These are phyloP conservation scores for Trypoxylus dichotomus DNA, from an alignment of 1,140 invertebrate species.

Conservation along the genomic window DNA sequence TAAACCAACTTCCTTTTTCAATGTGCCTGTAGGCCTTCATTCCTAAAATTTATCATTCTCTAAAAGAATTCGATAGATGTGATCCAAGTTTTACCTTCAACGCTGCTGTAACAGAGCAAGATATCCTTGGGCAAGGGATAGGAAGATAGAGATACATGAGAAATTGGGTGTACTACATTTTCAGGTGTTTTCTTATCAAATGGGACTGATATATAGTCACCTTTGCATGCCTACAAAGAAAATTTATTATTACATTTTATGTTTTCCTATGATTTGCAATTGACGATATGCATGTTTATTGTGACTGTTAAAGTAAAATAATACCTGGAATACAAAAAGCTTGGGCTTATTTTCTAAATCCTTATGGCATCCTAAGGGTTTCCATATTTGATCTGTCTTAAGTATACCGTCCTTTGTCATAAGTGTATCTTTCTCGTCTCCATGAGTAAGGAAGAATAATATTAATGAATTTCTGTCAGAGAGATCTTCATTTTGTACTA, in stretches of 20 bases:
- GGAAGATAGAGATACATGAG: not conserved
- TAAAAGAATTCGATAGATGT: not conserved
- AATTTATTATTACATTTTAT: no score
- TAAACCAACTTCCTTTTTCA: slow-evolving; percentile 46
- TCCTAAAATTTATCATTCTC: slow-evolving; percentile 35
- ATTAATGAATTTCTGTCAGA: not conserved
- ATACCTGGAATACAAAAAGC: not conserved
- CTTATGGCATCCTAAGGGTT: not conserved
- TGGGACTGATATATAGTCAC: not conserved
- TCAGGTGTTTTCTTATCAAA: not conserved
- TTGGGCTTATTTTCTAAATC: not conserved
- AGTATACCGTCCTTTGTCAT: not conserved
- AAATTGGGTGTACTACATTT: not conserved
- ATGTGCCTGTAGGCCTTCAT: slow-evolving; percentile 40
- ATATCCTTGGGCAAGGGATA: slow-evolving; percentile 41
- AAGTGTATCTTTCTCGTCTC: not conserved
- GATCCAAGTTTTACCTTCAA: slow-evolving; percentile 39
- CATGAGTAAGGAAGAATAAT: not conserved
- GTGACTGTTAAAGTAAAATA: not conserved
- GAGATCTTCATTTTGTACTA: not conserved
- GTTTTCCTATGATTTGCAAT: not conserved
- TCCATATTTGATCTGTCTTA: not conserved
- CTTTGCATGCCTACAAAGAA: not conserved
- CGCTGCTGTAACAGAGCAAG: slow-evolving; percentile 42
- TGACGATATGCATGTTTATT: not conserved